A percentile compares a stretch with the other conserved stretches of the same genome.
Conservation (phyloP, 2,888 invertebrate genomes). For the Pseudococcus viburni region DNA sequence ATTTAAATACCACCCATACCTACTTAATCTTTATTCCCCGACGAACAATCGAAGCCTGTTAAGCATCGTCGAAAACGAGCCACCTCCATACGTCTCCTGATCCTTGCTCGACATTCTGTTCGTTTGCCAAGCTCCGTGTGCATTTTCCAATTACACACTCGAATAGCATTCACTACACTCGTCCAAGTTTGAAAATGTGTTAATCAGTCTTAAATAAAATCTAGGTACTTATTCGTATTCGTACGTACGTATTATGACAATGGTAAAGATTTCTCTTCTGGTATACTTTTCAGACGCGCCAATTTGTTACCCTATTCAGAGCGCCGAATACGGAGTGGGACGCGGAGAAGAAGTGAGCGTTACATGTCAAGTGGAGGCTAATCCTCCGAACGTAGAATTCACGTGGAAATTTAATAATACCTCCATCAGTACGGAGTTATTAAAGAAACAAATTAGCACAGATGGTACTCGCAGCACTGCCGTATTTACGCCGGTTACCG, state of each 20-base stretch:
- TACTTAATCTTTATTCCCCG: neutral
- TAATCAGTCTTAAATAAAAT: constrained; percentile 22
- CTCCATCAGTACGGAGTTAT: constrained; percentile 86
- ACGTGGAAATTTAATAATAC: constrained; percentile 85
- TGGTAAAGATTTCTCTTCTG: neutral
- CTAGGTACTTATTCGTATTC: neutral
- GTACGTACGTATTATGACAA: neutral
- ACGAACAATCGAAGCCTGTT: neutral
- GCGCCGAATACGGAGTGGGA: constrained; percentile 81
- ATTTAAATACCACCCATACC: neutral
- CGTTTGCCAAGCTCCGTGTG: neutral
- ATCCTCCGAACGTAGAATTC: constrained; percentile 81
- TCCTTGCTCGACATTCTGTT: neutral
- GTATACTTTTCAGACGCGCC: constrained; percentile 76
- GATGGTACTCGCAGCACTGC: constrained; percentile 85
- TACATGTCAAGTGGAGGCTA: constrained; percentile 81
- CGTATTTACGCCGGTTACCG: constrained; percentile 89
- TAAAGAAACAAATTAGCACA: constrained; percentile 81
- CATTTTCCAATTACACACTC: constrained; percentile 6
- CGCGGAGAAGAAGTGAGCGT: constrained; percentile 80
- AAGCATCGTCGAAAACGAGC: neutral
- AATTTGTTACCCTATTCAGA: constrained; percentile 81
- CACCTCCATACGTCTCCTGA: neutral
- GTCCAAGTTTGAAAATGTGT: constrained; percentile 22
- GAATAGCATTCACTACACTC: neutral